Evolutionary conservation across 2,113 vertebrate species (phyloP).

Genomic region (Crotalus viridis): DNA sequence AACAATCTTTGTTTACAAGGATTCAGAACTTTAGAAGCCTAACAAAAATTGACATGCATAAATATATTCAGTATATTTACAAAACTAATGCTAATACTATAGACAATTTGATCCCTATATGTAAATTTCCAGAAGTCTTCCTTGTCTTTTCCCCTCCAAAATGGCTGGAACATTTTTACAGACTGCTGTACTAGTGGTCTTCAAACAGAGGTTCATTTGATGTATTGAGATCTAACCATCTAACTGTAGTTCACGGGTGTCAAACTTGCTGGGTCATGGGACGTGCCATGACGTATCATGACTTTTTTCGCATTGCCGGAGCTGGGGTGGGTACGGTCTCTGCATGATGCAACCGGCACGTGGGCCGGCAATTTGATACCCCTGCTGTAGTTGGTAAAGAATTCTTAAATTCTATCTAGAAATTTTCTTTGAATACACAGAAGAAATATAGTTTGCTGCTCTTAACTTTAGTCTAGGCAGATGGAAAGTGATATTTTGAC

Average conservation of each 20-base stretch:
- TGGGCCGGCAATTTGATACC: too few relatives aligned
- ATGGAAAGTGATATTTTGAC: not conserved
- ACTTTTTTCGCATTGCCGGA: too few relatives aligned
- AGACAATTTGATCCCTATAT: not conserved
- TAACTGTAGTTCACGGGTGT: not conserved
- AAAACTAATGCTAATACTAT: not conserved
- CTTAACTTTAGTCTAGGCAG: not conserved
- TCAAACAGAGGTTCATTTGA: not conserved
- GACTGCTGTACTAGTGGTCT: not conserved
- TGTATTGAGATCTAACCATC: not conserved
- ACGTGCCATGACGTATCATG: too few relatives aligned
- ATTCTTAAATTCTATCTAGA: not conserved
- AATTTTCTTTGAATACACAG: not conserved
- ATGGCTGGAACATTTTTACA: not conserved
- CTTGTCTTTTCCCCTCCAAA: not conserved
- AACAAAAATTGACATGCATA: not conserved
- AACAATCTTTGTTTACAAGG: not conserved
- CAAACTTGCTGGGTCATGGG: too few relatives aligned
- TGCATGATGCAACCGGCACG: too few relatives aligned
- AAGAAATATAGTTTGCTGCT: not conserved
- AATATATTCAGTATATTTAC: not conserved
- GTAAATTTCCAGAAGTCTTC: not conserved
- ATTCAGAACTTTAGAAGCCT: not conserved
- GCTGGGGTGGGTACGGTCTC: too few relatives aligned
- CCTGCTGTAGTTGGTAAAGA: not conserved